Evolutionary conservation across 2,888 invertebrate genomes (phyloP).

Genomic region (Chydorus sphaericus): DNA sequence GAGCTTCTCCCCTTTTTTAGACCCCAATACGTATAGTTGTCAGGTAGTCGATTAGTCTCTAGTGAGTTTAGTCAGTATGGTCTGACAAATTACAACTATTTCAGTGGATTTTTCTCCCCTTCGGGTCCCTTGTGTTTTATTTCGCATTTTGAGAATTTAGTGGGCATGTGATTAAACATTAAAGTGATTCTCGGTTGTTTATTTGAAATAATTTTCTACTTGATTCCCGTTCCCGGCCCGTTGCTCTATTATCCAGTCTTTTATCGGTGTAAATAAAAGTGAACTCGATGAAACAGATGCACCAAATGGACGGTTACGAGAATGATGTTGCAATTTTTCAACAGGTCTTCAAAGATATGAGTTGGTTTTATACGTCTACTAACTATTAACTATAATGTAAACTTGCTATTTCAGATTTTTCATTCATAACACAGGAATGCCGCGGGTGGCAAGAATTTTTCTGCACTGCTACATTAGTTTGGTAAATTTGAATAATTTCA

Average conservation of each 20-base stretch:
- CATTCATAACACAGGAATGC: slow-evolving; percentile 93
- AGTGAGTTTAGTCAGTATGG: no score
- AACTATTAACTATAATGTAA: neutral
- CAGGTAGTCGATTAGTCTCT: no score
- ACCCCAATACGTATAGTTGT: no score
- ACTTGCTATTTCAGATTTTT: slow-evolving; percentile 52
- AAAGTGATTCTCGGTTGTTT: no score
- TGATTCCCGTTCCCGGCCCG: slow-evolving; percentile 84
- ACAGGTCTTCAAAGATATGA: slow-evolving; percentile 63
- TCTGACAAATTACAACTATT: no score
- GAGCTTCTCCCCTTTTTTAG: no score
- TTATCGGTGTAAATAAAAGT: slow-evolving; percentile 68
- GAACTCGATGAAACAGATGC: slow-evolving; percentile 43
- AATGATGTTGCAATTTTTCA: slow-evolving; percentile 73
- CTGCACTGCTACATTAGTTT: slow-evolving; percentile 95
- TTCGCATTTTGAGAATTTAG: no score
- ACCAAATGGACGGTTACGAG: slow-evolving; percentile 88
- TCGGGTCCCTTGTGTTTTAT: no score
- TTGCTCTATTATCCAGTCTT: slow-evolving; percentile 82
- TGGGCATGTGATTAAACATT: no score
- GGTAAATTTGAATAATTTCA: no score
- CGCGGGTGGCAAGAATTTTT: slow-evolving; percentile 71
- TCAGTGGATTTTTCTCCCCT: no score
- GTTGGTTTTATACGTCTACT: neutral
- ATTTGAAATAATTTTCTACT: no score